Evolutionary conservation across 2,113 vertebrate species (phyloP), one percentile per base, ranked within the genome.

Genomic region (Pan paniscus): DNA sequence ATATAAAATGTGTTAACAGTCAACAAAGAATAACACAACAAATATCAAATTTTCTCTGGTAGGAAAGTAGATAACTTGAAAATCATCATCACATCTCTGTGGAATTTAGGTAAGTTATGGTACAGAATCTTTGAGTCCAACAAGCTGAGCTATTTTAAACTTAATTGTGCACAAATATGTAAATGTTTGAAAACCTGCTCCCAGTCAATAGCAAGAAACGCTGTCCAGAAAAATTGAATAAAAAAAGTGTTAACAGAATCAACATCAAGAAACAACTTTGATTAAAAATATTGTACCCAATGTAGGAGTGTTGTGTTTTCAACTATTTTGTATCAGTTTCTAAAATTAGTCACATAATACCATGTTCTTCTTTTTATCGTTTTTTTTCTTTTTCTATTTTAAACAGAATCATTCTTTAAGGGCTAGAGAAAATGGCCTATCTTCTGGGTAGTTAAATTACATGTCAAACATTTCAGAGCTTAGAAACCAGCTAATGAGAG

Each of bases 401-500:
- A 94, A 95, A 72, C 25, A 90, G 38, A 90, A 87, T 93, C 14
- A 2, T 91, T 94, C 55, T 79, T 64, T 61, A n/a, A 93, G 50
- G 43, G 12, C 11, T 90, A 64, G 50, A 84, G n/a, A 94, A 98
- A 95, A 94, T 85, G 20, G 27, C 27, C 46, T 79, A 25, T 94
- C 81, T 93, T 93, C 90, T 89, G 48, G 38, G 59, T 91, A 95
- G 81, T 96, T 95, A 94, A 96, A 95, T 95, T 96, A 67, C 32
- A 86, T 96, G 94, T 97, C 92, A 97, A 96, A 96, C 85, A 97
- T 96, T 96, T 97, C 96, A 67, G 76, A 96, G 81, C 46, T 86
- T 95, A 82, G 76, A 94, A 92, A 96, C 78, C 88, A 95, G 72
- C 78, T 97, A 97, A 97, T 97, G 89, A 97, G 82, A 22, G 38